phyloP scores from a whole-genome alignment of 1,140 invertebrate species.

The Drosophila kanapiae region DNA sequence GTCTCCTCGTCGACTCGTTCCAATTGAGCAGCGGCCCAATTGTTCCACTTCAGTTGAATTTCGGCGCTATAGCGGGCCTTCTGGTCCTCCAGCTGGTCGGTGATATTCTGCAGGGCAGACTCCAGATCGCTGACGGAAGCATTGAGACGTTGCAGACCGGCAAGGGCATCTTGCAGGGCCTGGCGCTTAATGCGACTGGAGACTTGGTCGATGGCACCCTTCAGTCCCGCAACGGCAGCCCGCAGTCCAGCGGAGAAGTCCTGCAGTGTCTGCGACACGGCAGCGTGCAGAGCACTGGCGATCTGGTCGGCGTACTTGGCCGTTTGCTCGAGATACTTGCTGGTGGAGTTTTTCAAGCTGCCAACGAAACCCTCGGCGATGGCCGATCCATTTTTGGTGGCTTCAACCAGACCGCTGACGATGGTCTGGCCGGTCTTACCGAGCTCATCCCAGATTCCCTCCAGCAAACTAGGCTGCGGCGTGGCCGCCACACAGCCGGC shows the following conservation, averaged over 20 bases:
- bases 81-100: constrained; percentile 2
- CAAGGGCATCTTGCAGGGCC: constrained; percentile 9
- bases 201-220: neutral
- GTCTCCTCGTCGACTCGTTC: constrained; percentile 27
- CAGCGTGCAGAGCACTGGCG: constrained; percentile 25
- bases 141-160: constrained; percentile 9
- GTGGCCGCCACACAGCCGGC: constrained; percentile 28
- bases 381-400: constrained; percentile 11
- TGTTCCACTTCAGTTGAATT: constrained; percentile 5
- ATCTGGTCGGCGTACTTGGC: constrained; percentile 2
- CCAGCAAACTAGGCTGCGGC: constrained; percentile 15
- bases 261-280: neutral
- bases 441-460: constrained; percentile 19
- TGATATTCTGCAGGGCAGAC: constrained; percentile 4
- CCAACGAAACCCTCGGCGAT: neutral
- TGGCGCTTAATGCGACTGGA: neutral
- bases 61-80: constrained; percentile 1
- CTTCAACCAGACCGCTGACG: constrained; percentile 5
- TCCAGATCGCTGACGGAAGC: constrained; percentile 4
- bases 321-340: neutral
- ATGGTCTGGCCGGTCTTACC: constrained; percentile 15
- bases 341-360: constrained; percentile 9
- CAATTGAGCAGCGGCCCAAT: constrained; percentile 47
- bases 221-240: neutral
- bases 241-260: neutral